Evolutionary conservation across 2,888 invertebrate genomes (phyloP).

Genomic region (Heterodera filipjevi): DNA sequence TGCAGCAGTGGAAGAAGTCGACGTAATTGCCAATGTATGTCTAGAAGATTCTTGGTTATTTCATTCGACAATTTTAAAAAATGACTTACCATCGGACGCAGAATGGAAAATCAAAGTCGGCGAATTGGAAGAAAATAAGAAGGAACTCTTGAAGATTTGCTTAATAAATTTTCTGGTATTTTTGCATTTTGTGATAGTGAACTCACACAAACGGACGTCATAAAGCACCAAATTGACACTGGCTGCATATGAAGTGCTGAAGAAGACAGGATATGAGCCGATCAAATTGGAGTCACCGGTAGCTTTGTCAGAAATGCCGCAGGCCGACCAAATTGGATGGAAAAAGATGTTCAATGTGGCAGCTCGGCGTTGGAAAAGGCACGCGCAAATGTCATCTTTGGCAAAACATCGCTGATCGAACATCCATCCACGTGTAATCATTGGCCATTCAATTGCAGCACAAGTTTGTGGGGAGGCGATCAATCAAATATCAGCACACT

Average conservation of each 20-base stretch:
- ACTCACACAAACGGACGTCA: no score
- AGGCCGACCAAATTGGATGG: not conserved
- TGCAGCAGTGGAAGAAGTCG: not conserved
- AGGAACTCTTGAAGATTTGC: no score
- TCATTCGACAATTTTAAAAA: no score
- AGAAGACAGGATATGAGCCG: not conserved
- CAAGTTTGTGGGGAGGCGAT: not conserved
- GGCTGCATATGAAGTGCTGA: not conserved
- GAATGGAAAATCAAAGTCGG: no score
- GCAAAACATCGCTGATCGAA: not conserved
- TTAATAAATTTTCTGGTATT: no score
- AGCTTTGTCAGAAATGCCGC: not conserved
- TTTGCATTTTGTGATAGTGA: no score
- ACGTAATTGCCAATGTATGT: not conserved
- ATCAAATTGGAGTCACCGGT: not conserved
- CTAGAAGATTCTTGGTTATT: not conserved
- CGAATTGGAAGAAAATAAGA: no score
- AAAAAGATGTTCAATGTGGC: not conserved
- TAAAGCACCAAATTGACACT: no score
- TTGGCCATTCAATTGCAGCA: slow-evolving; percentile 4
- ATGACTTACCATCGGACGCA: no score
- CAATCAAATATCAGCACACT: no score
- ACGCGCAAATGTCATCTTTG: no score
- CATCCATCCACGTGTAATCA: not conserved
- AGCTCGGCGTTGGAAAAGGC: not conserved